Percentiles rank a stretch among this genome's conserved stretches.
Evolutionary conservation across 2,797 vertebrate species (phyloP).

Genomic region (Vireo griseus): DNA sequence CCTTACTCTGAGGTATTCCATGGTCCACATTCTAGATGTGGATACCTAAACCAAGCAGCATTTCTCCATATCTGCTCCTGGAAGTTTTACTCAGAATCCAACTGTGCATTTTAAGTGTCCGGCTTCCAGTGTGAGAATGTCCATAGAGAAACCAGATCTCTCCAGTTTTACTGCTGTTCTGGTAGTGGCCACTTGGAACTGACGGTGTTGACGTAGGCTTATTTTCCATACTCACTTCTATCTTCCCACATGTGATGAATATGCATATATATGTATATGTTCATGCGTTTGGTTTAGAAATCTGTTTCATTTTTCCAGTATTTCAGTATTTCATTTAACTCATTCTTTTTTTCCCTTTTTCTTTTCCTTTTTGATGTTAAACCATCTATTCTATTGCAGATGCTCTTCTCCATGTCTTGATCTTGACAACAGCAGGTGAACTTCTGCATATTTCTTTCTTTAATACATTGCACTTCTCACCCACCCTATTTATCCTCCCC

Average conservation of each 20-base stretch:
- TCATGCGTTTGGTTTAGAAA: slow-evolving; percentile 40
- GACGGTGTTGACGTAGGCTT: not conserved
- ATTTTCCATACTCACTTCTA: not conserved
- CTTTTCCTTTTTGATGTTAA: slow-evolving; percentile 70
- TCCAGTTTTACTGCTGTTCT: not conserved
- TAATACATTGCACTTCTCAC: slow-evolving; percentile 62
- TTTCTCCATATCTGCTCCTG: not conserved
- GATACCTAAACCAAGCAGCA: not conserved
- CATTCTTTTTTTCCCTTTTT: slow-evolving; percentile 21
- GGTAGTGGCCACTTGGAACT: not conserved
- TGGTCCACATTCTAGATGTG: not conserved
- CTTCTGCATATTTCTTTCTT: slow-evolving; percentile 80
- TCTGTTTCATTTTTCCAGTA: slow-evolving; percentile 43
- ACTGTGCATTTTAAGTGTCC: not conserved
- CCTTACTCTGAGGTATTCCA: not conserved
- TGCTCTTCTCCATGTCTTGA: slow-evolving; percentile 93
- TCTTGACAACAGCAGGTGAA: slow-evolving; percentile 99
- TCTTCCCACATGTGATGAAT: not conserved
- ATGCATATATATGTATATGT: not conserved
- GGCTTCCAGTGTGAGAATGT: not conserved
- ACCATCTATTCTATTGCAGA: slow-evolving; percentile 90
- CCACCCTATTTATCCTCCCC: slow-evolving; percentile 7
- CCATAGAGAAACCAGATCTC: not conserved
- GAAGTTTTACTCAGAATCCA: not conserved
- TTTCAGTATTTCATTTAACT: slow-evolving; percentile 65